Percentiles rank a stretch among this genome's conserved stretches.
phyloP scores from a whole-genome alignment of 2,888 invertebrate species.

The Minunthozetes semirufus region DNA sequence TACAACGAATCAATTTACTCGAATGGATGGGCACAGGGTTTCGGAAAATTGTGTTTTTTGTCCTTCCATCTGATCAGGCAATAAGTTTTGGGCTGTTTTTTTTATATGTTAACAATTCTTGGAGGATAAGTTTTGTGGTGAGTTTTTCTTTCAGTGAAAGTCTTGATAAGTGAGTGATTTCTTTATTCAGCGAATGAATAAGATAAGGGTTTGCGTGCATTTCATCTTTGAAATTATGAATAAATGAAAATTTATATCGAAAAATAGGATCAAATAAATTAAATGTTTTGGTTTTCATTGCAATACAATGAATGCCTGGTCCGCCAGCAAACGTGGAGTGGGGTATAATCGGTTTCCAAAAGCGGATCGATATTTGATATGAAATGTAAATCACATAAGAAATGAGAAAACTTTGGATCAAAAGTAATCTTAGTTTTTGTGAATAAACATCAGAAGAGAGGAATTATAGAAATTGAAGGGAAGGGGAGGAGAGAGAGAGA shows the following conservation, averaged over 20 bases:
- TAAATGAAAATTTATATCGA: not conserved
- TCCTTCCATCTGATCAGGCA: slow-evolving; percentile 6
- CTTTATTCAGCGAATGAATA: not conserved
- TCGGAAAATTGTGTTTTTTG: not conserved
- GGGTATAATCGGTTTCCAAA: not conserved
- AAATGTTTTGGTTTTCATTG: not conserved
- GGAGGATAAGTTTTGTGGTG: not conserved
- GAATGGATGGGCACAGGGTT: not conserved
- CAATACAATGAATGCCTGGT: not conserved
- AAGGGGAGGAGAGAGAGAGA: slow-evolving; percentile 14
- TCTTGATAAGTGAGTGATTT: not conserved
- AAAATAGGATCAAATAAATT: not conserved
- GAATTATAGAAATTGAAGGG: not conserved
- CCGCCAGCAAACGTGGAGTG: not conserved
- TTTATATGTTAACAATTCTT: not conserved
- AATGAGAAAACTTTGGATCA: not conserved
- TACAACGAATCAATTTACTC: not conserved
- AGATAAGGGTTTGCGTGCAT: slow-evolving; percentile 10
- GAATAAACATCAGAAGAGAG: not conserved
- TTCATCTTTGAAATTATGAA: not conserved
- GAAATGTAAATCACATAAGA: slow-evolving; percentile 18
- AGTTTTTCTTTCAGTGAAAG: not conserved
- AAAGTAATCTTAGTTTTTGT: not conserved
- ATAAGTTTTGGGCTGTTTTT: not conserved
- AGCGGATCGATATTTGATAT: slow-evolving; percentile 6